Evolutionary conservation across 1,140 invertebrate species (phyloP).

Genomic region (Scaptomyza montana): DNA sequence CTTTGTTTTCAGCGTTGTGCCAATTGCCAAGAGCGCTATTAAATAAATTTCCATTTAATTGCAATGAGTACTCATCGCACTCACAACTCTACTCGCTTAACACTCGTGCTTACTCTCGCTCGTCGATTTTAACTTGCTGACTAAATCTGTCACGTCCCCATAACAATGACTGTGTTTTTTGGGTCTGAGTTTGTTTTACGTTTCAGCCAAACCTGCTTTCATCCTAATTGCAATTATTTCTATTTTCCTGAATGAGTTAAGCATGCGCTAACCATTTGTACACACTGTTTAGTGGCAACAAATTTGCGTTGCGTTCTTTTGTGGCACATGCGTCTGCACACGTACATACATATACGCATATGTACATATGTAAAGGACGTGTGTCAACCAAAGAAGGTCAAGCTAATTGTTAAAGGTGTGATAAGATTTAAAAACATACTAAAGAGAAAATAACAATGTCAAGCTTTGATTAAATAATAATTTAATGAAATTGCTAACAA

Average conservation of each 20-base stretch:
- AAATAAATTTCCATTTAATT: slow-evolving; percentile 50
- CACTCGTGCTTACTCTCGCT: not conserved
- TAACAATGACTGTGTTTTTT: slow-evolving; percentile 29
- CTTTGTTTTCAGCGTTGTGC: not conserved
- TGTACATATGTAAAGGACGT: not conserved
- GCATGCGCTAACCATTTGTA: slow-evolving; percentile 25
- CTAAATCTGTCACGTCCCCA: slow-evolving; percentile 43
- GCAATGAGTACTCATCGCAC: slow-evolving; percentile 19
- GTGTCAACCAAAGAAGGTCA: not conserved
- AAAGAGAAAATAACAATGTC: no score
- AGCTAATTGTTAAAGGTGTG: not conserved
- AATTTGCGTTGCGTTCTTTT: not conserved
- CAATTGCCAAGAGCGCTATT: slow-evolving; percentile 32
- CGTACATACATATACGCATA: not conserved
- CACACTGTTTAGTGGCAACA: slow-evolving; percentile 6
- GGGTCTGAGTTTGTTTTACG: slow-evolving; percentile 4
- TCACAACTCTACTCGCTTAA: slow-evolving; percentile 15
- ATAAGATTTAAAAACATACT: no score
- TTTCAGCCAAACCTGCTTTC: not conserved
- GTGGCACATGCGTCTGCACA: not conserved
- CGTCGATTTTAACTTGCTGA: slow-evolving; percentile 24
- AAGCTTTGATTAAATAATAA: no score
- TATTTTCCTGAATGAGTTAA: slow-evolving; percentile 36
- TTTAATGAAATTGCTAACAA: no score
- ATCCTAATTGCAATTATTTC: slow-evolving; percentile 40